Base-by-base conservation (phyloP, 2,113 vertebrate genomes). In the Podilymbus podiceps region DNA sequence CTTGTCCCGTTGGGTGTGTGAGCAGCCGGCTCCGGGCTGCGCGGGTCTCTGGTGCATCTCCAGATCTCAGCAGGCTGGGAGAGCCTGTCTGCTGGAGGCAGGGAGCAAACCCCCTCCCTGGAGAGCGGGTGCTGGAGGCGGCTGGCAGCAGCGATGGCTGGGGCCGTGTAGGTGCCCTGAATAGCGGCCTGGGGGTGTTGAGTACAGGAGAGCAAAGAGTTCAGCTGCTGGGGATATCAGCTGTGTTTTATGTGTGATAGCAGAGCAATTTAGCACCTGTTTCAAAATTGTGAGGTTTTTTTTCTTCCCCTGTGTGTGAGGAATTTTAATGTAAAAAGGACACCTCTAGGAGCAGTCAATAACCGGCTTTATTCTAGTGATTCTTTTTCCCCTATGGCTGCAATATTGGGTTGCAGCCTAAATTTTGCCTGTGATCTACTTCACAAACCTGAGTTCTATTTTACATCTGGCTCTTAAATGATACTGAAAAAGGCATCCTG, bases 1-100 rank as follows among this genome's bases (percentile, higher is more conserved):
- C 25, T 18, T 33, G 33, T 52, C 22, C 30, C 0, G 0, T 19
- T 15, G 30, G 12, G 15, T 5, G 17, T 3, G 3, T 20, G 22
- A 76, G 58, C 35, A 4, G 13, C 18, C 81, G 31, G 49, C 33
- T n/a, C 28, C 22, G 40, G 33, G 46, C 21, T 11, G 31, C 19
- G 16, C 31, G 35, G 28, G 15, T 66, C 74, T 77, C 47, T 53
- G 33, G 19, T 15, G 0, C 10, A 8, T 67, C 33, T 35, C 42
- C 59, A n/a, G 2, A 2, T 59, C 47, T 63, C 49, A 24, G 42
- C 0, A 0, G 47, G 44, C 63, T 58, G 17, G 5, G 53, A 55
- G 35, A 17, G 35, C 8, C 6, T 8, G 6, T 47, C 53, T 68
- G 15, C 12, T 62, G 63, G 40, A 42, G 23, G 12, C 24, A 44